phyloP scores from a whole-genome alignment of 2,888 invertebrate genomes.

The Acrobeloides nanus region DNA sequence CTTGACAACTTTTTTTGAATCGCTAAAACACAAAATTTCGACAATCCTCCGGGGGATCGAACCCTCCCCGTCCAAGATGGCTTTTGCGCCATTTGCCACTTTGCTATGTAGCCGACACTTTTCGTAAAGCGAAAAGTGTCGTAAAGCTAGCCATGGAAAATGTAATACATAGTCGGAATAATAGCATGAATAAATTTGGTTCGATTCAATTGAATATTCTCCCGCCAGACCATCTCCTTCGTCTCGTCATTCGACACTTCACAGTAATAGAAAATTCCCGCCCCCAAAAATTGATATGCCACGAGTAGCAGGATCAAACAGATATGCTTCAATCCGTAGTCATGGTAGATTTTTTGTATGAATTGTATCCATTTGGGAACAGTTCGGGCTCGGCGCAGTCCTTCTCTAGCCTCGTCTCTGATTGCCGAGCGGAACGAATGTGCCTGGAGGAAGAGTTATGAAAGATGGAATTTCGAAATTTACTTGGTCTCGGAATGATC shows the following conservation, averaged over 20 bases:
- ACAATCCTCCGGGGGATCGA: too few relatives aligned
- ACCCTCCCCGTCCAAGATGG: too few relatives aligned
- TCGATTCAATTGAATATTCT: slow-evolving; percentile 25
- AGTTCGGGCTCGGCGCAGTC: slow-evolving; percentile 7
- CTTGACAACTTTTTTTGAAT: too few relatives aligned
- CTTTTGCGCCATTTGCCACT: too few relatives aligned
- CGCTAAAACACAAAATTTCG: too few relatives aligned
- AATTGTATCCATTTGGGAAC: slow-evolving; percentile 33
- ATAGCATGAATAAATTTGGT: slow-evolving; percentile 31
- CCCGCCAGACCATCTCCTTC: slow-evolving; percentile 27
- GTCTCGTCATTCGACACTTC: slow-evolving; percentile 31
- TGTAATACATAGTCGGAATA: slow-evolving; percentile 26
- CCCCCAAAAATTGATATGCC: slow-evolving; percentile 38
- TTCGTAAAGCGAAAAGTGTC: too few relatives aligned
- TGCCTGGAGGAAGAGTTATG: slow-evolving; percentile 4
- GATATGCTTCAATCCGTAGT: slow-evolving; percentile 41
- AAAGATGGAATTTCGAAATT: not conserved
- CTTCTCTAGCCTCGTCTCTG: slow-evolving; percentile 1
- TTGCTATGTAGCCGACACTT: too few relatives aligned
- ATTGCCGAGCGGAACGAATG: slow-evolving; percentile 5
- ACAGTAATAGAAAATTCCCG: slow-evolving; percentile 34
- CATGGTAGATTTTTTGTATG: slow-evolving; percentile 34
- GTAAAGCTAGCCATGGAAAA: too few relatives aligned
- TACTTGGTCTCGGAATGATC: slow-evolving; percentile 3
- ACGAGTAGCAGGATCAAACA: slow-evolving; percentile 30